Percentiles rank a stretch among this genome's conserved stretches.
Conservation (phyloP, 2,888 invertebrate genomes). For the Oxycera nigricornis region DNA sequence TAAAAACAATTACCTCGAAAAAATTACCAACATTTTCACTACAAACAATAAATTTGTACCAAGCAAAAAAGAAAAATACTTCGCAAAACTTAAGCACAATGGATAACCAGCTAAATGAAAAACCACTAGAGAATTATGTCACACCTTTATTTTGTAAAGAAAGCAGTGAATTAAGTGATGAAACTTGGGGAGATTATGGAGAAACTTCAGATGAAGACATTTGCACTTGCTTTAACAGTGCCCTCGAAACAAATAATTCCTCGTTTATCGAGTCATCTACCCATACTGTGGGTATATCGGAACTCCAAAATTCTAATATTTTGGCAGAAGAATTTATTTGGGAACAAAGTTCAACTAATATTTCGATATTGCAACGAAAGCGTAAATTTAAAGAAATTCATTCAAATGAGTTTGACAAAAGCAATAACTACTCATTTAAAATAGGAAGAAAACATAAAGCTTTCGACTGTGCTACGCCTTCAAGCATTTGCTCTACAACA, state of each 20-base stretch:
- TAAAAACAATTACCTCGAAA: no score
- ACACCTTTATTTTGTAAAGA: slow-evolving; percentile 38
- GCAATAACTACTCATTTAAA: slow-evolving; percentile 46
- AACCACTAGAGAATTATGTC: neutral
- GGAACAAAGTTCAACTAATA: slow-evolving; percentile 48
- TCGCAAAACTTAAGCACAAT: no score
- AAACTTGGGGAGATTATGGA: slow-evolving; percentile 61
- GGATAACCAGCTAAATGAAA: no score
- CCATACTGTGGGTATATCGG: slow-evolving; percentile 56
- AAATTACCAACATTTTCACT: no score
- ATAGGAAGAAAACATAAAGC: slow-evolving; percentile 60
- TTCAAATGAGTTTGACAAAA: slow-evolving; percentile 49
- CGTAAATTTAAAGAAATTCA: slow-evolving; percentile 60
- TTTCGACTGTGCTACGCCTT: slow-evolving; percentile 58
- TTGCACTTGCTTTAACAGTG: slow-evolving; percentile 59
- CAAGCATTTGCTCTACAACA: slow-evolving; percentile 52
- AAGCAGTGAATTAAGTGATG: slow-evolving; percentile 52
- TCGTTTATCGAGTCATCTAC: slow-evolving; percentile 49
- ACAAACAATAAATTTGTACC: no score
- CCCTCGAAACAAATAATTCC: slow-evolving; percentile 19
- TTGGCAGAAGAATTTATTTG: slow-evolving; percentile 53
- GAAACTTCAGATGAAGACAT: slow-evolving; percentile 61
- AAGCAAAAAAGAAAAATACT: no score
- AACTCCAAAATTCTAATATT: slow-evolving; percentile 55
- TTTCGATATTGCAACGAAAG: slow-evolving; percentile 55